Conservation (phyloP, 2,113 vertebrate genomes). For the Trochalopteron elliotii region DNA sequence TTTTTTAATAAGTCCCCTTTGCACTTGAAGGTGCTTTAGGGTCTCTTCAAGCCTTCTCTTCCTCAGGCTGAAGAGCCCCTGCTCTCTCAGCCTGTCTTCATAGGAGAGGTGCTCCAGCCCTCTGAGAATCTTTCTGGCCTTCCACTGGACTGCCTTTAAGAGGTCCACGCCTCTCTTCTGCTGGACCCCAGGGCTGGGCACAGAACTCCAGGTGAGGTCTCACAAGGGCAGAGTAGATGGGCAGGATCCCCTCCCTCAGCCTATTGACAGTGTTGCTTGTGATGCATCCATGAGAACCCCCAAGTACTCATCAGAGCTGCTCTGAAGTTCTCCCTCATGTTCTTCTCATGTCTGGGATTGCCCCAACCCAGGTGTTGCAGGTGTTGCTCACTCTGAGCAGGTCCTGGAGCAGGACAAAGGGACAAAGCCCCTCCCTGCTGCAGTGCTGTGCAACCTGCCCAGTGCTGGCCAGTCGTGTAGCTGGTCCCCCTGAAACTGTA, state of each 20-base stretch:
- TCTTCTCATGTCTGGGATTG: background rate
- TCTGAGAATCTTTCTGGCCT: background rate
- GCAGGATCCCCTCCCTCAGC: background rate
- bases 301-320: background rate
- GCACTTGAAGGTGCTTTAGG: background rate
- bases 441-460: background rate
- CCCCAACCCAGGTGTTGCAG: background rate
- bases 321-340: background rate
- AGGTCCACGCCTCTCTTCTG: background rate
- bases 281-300: background rate
- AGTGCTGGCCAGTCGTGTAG: fast-evolving
- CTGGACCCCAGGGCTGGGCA: background rate
- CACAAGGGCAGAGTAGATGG: background rate
- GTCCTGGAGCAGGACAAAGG: background rate
- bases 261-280: background rate
- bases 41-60: background rate
- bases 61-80: background rate
- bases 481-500: too few relatives aligned
- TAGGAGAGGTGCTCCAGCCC: background rate
- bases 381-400: background rate
- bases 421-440: background rate
- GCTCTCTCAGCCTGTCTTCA: background rate
- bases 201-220: background rate
- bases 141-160: background rate
- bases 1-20: background rate